These are phyloP conservation scores for Brachionus rotundiformis DNA, from an alignment of 1,140 invertebrate genomes.

Conservation along the genomic window DNA sequence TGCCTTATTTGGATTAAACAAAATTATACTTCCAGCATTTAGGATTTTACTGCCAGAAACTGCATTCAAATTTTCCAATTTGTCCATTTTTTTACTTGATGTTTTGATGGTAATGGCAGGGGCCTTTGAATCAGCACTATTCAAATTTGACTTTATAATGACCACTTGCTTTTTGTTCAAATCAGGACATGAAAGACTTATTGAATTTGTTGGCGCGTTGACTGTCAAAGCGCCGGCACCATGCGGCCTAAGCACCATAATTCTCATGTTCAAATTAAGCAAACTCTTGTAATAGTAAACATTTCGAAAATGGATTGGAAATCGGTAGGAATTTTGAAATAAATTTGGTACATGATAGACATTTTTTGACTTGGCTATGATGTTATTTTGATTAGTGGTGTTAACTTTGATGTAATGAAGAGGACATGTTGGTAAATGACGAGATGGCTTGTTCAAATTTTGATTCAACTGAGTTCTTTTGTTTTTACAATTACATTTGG, in stretches of 20 bases:
- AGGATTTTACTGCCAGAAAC: slow-evolving; percentile 34
- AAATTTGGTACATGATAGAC: slow-evolving; percentile 42
- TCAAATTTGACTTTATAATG: neutral
- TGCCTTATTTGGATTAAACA: neutral
- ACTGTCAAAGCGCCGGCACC: slow-evolving; percentile 9
- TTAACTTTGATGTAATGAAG: slow-evolving; percentile 19
- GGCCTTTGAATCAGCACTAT: neutral
- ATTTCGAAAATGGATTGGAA: slow-evolving; percentile 45
- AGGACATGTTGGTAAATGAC: slow-evolving; percentile 8
- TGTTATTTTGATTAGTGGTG: neutral
- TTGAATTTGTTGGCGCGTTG: neutral
- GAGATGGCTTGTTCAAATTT: neutral
- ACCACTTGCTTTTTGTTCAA: slow-evolving; percentile 34
- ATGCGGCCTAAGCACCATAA: slow-evolving; percentile 32
- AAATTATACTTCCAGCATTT: slow-evolving; percentile 46
- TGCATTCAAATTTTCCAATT: slow-evolving; percentile 39
- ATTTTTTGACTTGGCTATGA: neutral
- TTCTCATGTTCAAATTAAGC: slow-evolving; percentile 43
- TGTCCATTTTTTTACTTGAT: slow-evolving; percentile 4
- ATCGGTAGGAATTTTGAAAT: slow-evolving; percentile 49
- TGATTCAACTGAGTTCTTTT: neutral
- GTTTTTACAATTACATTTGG: slow-evolving; percentile 33
- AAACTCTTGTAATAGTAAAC: slow-evolving; percentile 50
- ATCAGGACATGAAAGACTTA: slow-evolving; percentile 44
- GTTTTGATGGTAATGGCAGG: slow-evolving; percentile 4